Evolutionary conservation across 1,140 invertebrate species (phyloP).

Genomic region (Nephila pilipes): DNA sequence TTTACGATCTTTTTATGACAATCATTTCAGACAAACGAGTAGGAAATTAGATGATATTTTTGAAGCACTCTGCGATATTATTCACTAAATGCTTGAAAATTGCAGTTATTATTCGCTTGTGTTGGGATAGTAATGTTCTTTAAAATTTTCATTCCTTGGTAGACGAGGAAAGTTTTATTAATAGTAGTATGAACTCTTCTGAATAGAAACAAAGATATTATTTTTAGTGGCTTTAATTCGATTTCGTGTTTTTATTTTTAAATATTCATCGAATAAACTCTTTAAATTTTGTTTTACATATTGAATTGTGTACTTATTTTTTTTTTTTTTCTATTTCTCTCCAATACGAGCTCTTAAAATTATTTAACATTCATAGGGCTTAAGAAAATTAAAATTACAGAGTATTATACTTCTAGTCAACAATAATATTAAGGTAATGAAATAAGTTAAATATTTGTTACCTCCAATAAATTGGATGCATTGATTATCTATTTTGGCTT

Average conservation of each 20-base stretch:
- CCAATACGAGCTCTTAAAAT: neutral
- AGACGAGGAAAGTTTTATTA: neutral
- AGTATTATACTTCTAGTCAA: no score
- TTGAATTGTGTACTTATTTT: neutral
- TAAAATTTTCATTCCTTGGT: neutral
- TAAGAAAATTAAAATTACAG: neutral
- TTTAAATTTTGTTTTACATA: neutral
- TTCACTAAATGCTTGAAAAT: conserved; percentile 41
- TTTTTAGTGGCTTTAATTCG: neutral
- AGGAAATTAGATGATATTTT: conserved; percentile 34
- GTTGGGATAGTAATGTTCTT: neutral
- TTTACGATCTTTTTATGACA: conserved; percentile 41
- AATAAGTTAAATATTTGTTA: no score
- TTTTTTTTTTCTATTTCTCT: neutral
- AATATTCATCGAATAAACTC: neutral
- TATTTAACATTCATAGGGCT: neutral
- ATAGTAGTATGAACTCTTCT: neutral
- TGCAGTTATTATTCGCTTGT: neutral
- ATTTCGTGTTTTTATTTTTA: neutral
- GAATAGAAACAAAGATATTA: neutral
- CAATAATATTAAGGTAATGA: no score
- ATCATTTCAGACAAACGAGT: conserved; percentile 21
- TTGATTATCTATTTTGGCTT: no score
- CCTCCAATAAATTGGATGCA: no score
- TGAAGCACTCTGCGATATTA: conserved; percentile 14